Base-by-base conservation (phyloP, 2,797 vertebrate species). In the Distichodus sexfasciatus region DNA sequence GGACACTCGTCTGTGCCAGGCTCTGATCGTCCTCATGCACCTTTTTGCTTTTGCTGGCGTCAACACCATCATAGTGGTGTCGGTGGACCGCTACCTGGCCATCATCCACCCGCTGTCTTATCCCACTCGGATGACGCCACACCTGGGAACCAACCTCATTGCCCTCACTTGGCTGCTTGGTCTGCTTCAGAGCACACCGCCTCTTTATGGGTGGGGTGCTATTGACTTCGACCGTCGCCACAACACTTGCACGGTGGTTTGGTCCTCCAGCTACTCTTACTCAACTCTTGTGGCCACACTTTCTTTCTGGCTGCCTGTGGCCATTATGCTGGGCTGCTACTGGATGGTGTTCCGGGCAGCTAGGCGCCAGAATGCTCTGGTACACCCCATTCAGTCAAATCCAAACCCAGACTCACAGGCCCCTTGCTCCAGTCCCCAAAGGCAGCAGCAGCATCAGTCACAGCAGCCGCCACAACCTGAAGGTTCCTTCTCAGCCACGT, bases 71-170 rank as follows among this genome's bases (percentile, higher is more conserved):
- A 90, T 94, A 0, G 91, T 95, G 3, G 94, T 95, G 41, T 95
- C 94, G 0, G 86, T 96, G 62, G 94, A 95, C 72, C 92, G 93
- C 69, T 96, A 95, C 83, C 77, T 96, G 82, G 92, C 92, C 76
- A 96, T 95, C 76, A 95, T 96, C 76, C 93, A 96, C 75, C 94
- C 94, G 6, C 83, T 95, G 41, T 94, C 94, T 48, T 96, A 96
- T 71, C 92, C 94, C 9, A 87, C 92, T 51, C 92, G 92, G 48
- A 94, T 95, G 94, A 96, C 94, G 14, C 89, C 90, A 2, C 89
- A 90, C 72, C 77, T 93, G 72, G 92, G 93, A 55, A 93, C 91
- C 54, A 88, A 92, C 79, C 88, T 96, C 15, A 93, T 96, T 47
- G 81, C 88, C 6, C 89, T 90, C 81, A 94, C 94, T 26, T 96